Percentiles rank a stretch among this genome's conserved stretches.
These are phyloP conservation scores for Megaptera novaeangliae DNA, from an alignment of 2,113 vertebrate genomes.

Conservation along the genomic window DNA sequence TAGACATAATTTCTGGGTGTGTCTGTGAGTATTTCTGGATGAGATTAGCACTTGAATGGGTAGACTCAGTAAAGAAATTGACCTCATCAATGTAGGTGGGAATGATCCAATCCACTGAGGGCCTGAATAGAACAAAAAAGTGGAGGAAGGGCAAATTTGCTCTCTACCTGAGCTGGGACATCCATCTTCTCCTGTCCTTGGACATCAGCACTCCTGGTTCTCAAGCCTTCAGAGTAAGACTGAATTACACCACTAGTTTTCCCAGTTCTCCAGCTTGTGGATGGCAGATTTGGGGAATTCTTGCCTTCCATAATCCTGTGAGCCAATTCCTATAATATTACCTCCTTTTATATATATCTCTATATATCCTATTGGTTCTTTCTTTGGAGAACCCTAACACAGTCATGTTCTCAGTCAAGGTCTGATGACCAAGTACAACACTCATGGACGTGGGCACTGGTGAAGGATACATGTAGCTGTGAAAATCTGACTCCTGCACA, in stretches of 20 bases:
- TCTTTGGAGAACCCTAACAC: background rate
- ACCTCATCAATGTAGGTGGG: background rate
- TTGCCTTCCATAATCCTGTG: background rate
- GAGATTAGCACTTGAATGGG: background rate
- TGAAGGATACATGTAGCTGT: background rate
- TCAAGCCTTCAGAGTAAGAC: background rate
- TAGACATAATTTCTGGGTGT: background rate
- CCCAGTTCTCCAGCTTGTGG: background rate
- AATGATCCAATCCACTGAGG: background rate
- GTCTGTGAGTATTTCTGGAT: background rate
- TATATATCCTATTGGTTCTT: background rate
- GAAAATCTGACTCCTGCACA: background rate
- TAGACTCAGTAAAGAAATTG: background rate
- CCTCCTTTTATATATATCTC: background rate
- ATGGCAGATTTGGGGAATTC: background rate
- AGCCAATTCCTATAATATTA: background rate
- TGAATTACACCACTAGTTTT: background rate
- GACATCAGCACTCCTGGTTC: background rate
- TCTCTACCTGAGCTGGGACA: background rate
- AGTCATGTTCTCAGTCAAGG: background rate
- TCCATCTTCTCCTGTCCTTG: background rate
- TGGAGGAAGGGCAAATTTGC: background rate
- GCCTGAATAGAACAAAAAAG: background rate
- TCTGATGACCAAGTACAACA: background rate
- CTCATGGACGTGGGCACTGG: background rate